Percentiles rank a stretch among this genome's conserved stretches.
These are phyloP conservation scores for Apis mellifera DNA, from an alignment of 1,140 invertebrate genomes.

Conservation along the genomic window Amel_HAv3.1 CM009936.2:7616501-7617000, in stretches of 20 bases:
- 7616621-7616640: not conserved
- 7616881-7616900: slow-evolving; percentile 41
- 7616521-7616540: too few relatives aligned
- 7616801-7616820: slow-evolving; percentile 22
- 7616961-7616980: not conserved
- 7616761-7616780: slow-evolving; percentile 43
- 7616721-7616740: slow-evolving; percentile 40
- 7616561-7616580: too few relatives aligned
- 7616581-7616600: too few relatives aligned
- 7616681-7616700: slow-evolving; percentile 7
- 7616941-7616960: not conserved
- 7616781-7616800: not conserved
- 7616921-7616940: slow-evolving; percentile 12
- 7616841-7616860: slow-evolving; percentile 29
- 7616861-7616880: slow-evolving; percentile 10
- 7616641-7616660: not conserved
- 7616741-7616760: slow-evolving; percentile 25
- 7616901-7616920: not conserved
- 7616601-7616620: too few relatives aligned
- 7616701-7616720: slow-evolving; percentile 23
- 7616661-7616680: not conserved
- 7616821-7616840: not conserved
- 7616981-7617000: not conserved
- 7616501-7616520: too few relatives aligned
- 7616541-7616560: too few relatives aligned